A percentile compares a stretch with the other conserved stretches of the same genome.
phyloP scores from a whole-genome alignment of 2,888 invertebrate genomes.

The Harpalus rubripes region DNA sequence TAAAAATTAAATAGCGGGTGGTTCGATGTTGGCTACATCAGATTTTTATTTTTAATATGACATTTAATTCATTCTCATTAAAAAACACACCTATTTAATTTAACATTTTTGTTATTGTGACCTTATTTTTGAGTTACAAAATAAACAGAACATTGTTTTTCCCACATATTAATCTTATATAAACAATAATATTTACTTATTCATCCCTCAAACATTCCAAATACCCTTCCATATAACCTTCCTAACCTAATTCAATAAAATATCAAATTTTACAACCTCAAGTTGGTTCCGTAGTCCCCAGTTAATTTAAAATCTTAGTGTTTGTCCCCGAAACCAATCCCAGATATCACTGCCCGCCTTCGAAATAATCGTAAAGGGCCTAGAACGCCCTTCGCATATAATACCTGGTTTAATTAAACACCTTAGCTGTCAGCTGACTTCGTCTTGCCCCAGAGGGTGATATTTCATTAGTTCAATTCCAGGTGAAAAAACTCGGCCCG shows the following conservation, averaged over 20 bases:
- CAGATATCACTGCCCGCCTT: slow-evolving; percentile 10
- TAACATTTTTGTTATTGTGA: no score
- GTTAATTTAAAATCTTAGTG: slow-evolving; percentile 13
- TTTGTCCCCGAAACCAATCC: slow-evolving; percentile 13
- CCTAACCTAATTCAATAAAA: slow-evolving; percentile 11
- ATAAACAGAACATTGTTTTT: neutral
- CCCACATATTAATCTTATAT: neutral
- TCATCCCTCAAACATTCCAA: neutral
- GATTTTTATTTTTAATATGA: no score
- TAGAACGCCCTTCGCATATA: slow-evolving; percentile 32
- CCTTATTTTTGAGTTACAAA: neutral
- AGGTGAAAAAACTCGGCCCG: slow-evolving; percentile 25
- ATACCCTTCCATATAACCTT: neutral
- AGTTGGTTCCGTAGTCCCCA: neutral
- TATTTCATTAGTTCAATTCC: slow-evolving; percentile 56
- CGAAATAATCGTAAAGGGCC: slow-evolving; percentile 10
- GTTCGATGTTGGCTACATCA: no score
- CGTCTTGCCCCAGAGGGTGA: slow-evolving; percentile 11
- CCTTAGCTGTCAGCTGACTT: slow-evolving; percentile 23
- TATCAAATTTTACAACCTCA: neutral
- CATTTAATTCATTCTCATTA: no score
- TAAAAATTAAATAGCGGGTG: no score
- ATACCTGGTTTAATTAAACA: slow-evolving; percentile 56
- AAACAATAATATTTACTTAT: neutral
- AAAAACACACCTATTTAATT: no score